A percentile compares a stretch with the other conserved stretches of the same genome.
phyloP scores from a whole-genome alignment of 1,140 invertebrate genomes.

The Sminthurinus signatus region DNA sequence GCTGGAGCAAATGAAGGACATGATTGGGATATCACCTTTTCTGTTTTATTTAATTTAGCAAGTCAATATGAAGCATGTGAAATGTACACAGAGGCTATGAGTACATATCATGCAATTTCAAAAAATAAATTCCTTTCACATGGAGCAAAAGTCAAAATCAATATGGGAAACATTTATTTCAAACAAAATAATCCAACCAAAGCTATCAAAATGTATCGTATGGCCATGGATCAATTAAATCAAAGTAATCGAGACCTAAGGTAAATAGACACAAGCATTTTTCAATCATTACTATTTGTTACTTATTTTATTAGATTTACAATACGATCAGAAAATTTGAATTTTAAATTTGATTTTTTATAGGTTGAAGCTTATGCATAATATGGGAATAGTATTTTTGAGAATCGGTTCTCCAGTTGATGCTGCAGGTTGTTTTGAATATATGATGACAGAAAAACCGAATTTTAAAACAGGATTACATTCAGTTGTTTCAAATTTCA shows the following conservation, averaged over 20 bases:
- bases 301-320: background rate
- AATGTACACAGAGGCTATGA: constrained; percentile 89
- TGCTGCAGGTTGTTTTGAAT: constrained; percentile 92
- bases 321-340: background rate
- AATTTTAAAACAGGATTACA: constrained; percentile 84
- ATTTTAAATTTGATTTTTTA: constrained; percentile 33
- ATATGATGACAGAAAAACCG: constrained; percentile 92
- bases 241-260: constrained; percentile 84
- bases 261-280: constrained; percentile 47
- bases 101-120: constrained; percentile 85
- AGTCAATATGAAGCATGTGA: constrained; percentile 89
- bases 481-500: constrained; percentile 86
- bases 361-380: constrained; percentile 96
- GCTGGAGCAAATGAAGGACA: constrained; percentile 75
- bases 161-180: constrained; percentile 98
- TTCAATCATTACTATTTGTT: constrained; percentile 2
- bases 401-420: constrained; percentile 94
- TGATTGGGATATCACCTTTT: constrained; percentile 90
- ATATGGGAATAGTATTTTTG: constrained; percentile 92
- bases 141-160: constrained; percentile 84
- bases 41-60: constrained; percentile 87
- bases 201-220: constrained; percentile 95
- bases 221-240: constrained; percentile 92
- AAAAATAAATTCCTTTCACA: constrained; percentile 81
- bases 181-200: constrained; percentile 89